Percentiles rank a stretch among this genome's conserved stretches.
These are phyloP conservation scores for Diachasma alloeum DNA, from an alignment of 1,140 invertebrate genomes.

Conservation along the genomic window DNA sequence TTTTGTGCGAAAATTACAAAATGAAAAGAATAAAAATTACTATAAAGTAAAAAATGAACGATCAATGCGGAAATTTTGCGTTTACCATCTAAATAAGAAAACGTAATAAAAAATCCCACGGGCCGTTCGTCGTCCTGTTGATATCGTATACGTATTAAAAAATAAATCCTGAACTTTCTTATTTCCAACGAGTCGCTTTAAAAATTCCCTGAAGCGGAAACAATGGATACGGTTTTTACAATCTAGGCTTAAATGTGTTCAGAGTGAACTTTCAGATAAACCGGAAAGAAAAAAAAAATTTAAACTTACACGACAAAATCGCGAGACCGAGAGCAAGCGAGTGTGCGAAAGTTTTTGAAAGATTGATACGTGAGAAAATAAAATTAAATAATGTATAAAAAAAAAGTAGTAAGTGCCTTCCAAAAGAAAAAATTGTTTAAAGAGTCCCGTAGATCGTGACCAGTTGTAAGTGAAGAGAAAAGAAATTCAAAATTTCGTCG, in stretches of 20 bases:
- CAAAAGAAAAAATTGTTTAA: constrained; percentile 55
- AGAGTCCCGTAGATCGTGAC: constrained; percentile 67
- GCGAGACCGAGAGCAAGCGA: constrained; percentile 21
- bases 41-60: constrained; percentile 11
- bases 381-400: constrained; percentile 40
- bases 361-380: constrained; percentile 31
- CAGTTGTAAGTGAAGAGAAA: constrained; percentile 58
- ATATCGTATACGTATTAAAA: constrained; percentile 18
- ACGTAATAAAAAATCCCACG: constrained; percentile 36
- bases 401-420: constrained; percentile 67
- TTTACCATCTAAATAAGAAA: constrained; percentile 17
- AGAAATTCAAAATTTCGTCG: constrained; percentile 56
- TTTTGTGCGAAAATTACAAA: constrained; percentile 56
- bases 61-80: constrained; percentile 11
- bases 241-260: constrained; percentile 56
- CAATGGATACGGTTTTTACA: constrained; percentile 52
- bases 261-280: constrained; percentile 40
- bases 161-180: constrained; percentile 43
- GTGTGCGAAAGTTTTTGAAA: constrained; percentile 29
- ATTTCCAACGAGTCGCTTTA: constrained; percentile 40
- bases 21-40: constrained; percentile 22
- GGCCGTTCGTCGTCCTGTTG: constrained; percentile 31
- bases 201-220: constrained; percentile 21
- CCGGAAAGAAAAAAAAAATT: constrained; percentile 14
- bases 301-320: constrained; percentile 12